These are phyloP conservation scores for Hymenochirus boettgeri DNA, from an alignment of 2,113 vertebrate species.

Conservation along the genomic window DNA sequence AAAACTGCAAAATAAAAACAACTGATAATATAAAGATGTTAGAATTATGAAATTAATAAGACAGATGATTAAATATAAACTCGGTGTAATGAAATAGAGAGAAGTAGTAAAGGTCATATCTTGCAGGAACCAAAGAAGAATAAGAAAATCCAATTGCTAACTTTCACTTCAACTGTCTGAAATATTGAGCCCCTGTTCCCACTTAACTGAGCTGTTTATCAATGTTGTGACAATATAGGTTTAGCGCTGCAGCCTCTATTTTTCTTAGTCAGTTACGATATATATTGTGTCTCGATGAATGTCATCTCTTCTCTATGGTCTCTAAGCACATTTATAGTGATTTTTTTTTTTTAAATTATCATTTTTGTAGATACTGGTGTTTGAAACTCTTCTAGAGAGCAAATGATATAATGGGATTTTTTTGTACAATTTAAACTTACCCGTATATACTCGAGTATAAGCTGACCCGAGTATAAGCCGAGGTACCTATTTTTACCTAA, in stretches of 20 bases:
- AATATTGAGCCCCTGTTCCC: slow-evolving; percentile 1
- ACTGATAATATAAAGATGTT: not conserved
- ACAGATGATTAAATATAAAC: slow-evolving; percentile 1
- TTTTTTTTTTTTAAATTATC: not conserved
- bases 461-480: too few species aligned
- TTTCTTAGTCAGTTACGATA: slow-evolving; percentile 2
- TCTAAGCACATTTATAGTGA: not conserved
- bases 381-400: too few species aligned
- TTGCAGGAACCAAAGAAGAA: not conserved
- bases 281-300: not conserved
- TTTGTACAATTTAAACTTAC: too few species aligned
- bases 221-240: slow-evolving; percentile 3
- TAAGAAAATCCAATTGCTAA: slow-evolving; percentile 8
- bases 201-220: slow-evolving; percentile 5
- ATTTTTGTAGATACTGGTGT: too few species aligned
- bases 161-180: not conserved
- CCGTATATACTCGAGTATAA: too few species aligned
- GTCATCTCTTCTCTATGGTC: not conserved
- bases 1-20: not conserved
- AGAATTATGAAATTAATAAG: slow-evolving; percentile 6
- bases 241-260: not conserved
- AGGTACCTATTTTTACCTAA: too few species aligned
- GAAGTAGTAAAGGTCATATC: slow-evolving; percentile 2
- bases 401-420: too few species aligned
- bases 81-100: not conserved